Evolutionary conservation across 1,140 invertebrate genomes (phyloP), one percentile per base, ranked within the genome.

Genomic region (Carcinoscorpius rotundicauda): DNA sequence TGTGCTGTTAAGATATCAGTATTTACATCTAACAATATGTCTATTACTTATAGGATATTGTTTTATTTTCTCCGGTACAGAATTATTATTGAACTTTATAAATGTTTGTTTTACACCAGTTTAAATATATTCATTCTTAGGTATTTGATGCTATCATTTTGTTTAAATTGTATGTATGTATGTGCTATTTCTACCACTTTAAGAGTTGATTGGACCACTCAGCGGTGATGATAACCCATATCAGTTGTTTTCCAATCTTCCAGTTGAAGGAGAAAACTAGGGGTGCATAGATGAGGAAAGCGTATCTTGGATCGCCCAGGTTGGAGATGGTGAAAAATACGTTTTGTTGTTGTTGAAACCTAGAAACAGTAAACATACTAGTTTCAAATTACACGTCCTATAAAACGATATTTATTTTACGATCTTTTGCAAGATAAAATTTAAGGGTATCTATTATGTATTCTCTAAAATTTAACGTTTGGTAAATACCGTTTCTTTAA

Each of bases 151-250:
- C 29, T 29, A 29, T 29, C 0, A 29, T 1, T 2, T 29, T 29
- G 29, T 29, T 29, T 29, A 29, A 29, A 2, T 29, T 29, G 29
- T 1, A 29, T 29, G 0, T 29, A 29, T 29, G 29, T 29, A 29
- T 29, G 29, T 29, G 29, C 2, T 29, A 29, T 29, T 29, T 29
- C 29, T 29, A 77, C 80, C 80, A 81, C 76, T 82, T 82, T 6
- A 81, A 70, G 10, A 82, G 68, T 53, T 75, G 76, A 70, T 81
- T 82, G 3, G 75, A 64, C 81, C 81, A 82, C 68, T 82, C 81
- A n/a, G 80, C 74, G 6, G 80, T 67, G 11, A 78, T 72, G 5
- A 78, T 75, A 4, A 73, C 70, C 60, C 74, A 74, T n/a, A 82
- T 66, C 4, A 82, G 69, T 65, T 77, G 71, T 51, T 74, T 73